Conservation (phyloP, 2,113 vertebrate genomes). For the Gambusia affinis region DNA sequence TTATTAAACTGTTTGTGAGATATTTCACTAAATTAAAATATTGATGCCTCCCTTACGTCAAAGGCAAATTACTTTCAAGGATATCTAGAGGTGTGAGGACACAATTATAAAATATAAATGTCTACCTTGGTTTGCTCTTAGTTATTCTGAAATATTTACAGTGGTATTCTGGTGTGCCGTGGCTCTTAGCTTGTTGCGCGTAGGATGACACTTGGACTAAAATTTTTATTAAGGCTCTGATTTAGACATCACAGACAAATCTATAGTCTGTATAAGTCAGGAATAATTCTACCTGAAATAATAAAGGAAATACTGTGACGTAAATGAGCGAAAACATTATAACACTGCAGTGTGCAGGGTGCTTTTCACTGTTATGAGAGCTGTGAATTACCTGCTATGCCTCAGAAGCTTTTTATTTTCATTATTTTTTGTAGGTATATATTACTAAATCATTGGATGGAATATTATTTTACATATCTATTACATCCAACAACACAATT, state of each 20-base stretch:
- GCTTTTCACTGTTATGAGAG: constrained; percentile 34
- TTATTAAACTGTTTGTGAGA: constrained; percentile 40
- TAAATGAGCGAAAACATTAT: constrained; percentile 60
- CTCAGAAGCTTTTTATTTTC: constrained; percentile 15
- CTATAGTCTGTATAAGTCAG: constrained; percentile 57
- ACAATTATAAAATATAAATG: constrained; percentile 74
- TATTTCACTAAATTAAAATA: constrained; percentile 72
- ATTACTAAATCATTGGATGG: constrained; percentile 26
- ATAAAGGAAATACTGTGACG: constrained; percentile 55
- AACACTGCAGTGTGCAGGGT: constrained; percentile 33
- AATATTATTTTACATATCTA: constrained; percentile 15
- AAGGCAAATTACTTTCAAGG: constrained; percentile 69
- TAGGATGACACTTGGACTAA: constrained; percentile 49
- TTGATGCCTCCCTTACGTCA: constrained; percentile 69
- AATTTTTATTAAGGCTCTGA: constrained; percentile 58
- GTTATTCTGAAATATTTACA: constrained; percentile 80
- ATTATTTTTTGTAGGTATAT: constrained; percentile 8
- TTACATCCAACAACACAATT: constrained; percentile 22
- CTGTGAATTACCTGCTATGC: constrained; percentile 40
- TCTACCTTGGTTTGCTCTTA: constrained; percentile 78
- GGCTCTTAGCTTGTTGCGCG: constrained; percentile 29
- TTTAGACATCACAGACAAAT: constrained; percentile 54
- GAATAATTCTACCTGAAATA: constrained; percentile 48
- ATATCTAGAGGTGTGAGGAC: constrained; percentile 60
- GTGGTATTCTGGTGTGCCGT: constrained; percentile 49